These are phyloP conservation scores for Heliangelus exortis DNA, from an alignment of 2,797 vertebrate genomes.

Conservation along the genomic window DNA sequence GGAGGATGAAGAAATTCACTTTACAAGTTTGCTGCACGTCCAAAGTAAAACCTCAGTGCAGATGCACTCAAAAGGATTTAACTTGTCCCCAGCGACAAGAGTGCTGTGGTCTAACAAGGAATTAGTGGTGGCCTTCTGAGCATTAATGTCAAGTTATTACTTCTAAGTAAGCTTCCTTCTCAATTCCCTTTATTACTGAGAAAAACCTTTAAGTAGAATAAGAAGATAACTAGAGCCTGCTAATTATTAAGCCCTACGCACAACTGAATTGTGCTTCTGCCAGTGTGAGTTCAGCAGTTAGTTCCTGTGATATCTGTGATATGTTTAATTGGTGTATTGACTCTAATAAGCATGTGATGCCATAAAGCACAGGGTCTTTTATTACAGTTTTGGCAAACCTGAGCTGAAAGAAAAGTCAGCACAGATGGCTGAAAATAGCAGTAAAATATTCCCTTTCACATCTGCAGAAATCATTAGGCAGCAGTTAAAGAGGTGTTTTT, in stretches of 20 bases:
- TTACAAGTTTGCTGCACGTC: fast-evolving
- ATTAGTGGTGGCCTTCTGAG: not conserved
- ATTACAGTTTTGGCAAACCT: slow-evolving; percentile 55
- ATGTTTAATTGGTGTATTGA: slow-evolving; percentile 20
- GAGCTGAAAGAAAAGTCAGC: slow-evolving; percentile 37
- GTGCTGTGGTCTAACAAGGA: fast-evolving
- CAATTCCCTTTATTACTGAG: not conserved
- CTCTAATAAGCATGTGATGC: slow-evolving; percentile 4
- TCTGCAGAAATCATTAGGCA: slow-evolving; percentile 70
- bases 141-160: fast-evolving
- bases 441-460: slow-evolving; percentile 70
- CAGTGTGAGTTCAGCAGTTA: not conserved
- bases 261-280: not conserved
- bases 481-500: slow-evolving; percentile 60
- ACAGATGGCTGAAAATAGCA: slow-evolving; percentile 70
- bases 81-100: not conserved
- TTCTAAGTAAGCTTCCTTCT: not conserved
- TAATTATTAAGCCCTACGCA: not conserved
- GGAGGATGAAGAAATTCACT: not conserved
- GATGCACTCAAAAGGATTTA: not conserved
- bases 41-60: not conserved
- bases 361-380: slow-evolving; percentile 47
- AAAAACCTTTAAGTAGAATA: not conserved
- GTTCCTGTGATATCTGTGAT: not conserved
- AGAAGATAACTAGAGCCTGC: not conserved